phyloP scores from a whole-genome alignment of 1,140 invertebrate genomes.

The Apis laboriosa region DNA sequence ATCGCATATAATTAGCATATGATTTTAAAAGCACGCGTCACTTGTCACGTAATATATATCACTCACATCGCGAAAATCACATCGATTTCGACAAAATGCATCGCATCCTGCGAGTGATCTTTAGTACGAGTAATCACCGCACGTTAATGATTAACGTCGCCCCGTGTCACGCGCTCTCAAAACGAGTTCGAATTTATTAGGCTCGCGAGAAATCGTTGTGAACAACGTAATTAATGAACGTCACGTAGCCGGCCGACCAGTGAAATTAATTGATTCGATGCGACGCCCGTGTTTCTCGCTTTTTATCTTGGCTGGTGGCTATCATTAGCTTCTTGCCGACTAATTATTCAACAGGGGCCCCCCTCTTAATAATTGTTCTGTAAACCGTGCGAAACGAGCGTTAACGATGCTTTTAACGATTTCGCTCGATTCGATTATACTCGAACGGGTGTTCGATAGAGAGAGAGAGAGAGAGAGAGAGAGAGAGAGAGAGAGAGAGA shows the following conservation, averaged over 20 bases:
- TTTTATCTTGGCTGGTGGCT: conserved; percentile 43
- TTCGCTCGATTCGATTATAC: conserved; percentile 1
- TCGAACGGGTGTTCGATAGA: not conserved
- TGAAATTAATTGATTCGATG: conserved; percentile 56
- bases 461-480: too few species aligned
- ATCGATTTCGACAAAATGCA: not conserved
- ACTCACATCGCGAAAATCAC: not conserved
- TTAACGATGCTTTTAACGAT: conserved; percentile 19
- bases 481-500: too few species aligned
- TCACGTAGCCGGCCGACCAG: conserved; percentile 49
- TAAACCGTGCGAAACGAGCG: not conserved
- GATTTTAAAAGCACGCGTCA: not conserved
- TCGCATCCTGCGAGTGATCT: not conserved
- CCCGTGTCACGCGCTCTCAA: not conserved
- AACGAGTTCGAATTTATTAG: conserved; percentile 47
- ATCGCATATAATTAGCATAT: too few species aligned
- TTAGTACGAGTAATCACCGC: conserved; percentile 10
- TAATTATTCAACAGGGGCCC: conserved; percentile 35
- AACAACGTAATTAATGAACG: conserved; percentile 63
- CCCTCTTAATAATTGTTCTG: conserved; percentile 5
- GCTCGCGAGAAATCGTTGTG: conserved; percentile 24
- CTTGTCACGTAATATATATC: not conserved
- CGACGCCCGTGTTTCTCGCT: conserved; percentile 35
- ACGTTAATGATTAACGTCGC: conserved; percentile 30
- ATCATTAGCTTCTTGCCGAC: conserved; percentile 49